Evolutionary conservation across 1,140 invertebrate species (phyloP).

Genomic region (Oncopodura yosiiana): DNA sequence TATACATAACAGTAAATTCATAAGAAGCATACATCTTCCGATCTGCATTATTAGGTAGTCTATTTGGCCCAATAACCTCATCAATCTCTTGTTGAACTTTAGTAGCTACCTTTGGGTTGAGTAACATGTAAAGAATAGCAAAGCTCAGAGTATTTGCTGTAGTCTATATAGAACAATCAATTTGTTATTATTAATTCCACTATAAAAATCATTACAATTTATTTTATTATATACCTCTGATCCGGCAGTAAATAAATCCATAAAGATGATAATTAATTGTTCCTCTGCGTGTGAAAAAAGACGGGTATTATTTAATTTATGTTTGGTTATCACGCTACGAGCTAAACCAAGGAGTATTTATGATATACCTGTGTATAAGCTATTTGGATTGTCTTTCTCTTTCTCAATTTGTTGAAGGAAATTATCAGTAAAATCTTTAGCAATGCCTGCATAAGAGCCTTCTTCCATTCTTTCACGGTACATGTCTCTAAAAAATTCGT

Average conservation of each 20-base stretch:
- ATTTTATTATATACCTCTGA: too few relatives aligned
- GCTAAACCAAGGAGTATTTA: too few relatives aligned
- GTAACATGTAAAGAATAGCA: conserved; percentile 43
- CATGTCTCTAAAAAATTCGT: conserved; percentile 26
- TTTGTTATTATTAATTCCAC: not conserved
- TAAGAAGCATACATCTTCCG: conserved; percentile 2
- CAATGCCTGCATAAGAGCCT: conserved; percentile 19
- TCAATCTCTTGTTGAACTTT: conserved; percentile 45
- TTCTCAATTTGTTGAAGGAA: conserved; percentile 31
- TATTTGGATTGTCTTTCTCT: conserved; percentile 15
- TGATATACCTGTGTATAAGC: conserved; percentile 15
- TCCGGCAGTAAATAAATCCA: conserved; percentile 32
- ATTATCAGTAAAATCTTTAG: conserved; percentile 31
- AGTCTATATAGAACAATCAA: conserved; percentile 13
- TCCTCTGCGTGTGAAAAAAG: conserved; percentile 30
- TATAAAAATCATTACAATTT: not conserved
- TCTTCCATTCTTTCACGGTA: conserved; percentile 20
- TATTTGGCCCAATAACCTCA: conserved; percentile 34
- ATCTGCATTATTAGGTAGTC: conserved; percentile 24
- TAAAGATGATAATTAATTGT: conserved; percentile 33
- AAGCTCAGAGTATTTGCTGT: conserved; percentile 38
- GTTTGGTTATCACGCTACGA: not conserved
- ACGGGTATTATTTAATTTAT: not conserved
- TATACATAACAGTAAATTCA: not conserved
- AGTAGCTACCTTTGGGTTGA: conserved; percentile 43